Evolutionary conservation across 2,113 vertebrate genomes (phyloP), one percentile per base, ranked within the genome.

Genomic region (Andinoacara biseriatus): DNA sequence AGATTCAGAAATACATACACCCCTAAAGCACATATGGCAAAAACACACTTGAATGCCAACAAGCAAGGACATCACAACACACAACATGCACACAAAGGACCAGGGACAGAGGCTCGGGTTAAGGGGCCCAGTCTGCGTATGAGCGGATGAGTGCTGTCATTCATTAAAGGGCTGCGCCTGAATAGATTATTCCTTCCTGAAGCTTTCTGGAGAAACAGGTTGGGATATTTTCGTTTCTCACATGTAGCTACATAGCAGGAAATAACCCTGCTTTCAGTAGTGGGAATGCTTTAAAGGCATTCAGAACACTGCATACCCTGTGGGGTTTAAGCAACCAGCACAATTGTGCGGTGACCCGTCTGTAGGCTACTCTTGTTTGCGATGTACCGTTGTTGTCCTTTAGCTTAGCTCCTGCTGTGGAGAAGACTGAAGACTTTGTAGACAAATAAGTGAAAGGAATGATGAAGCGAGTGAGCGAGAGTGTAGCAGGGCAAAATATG

Each of bases 181-280:
- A 90, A 90, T 63, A 84, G 69, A 87, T 79, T 84, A 94, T 92
- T 92, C 90, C 90, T 86, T n/a, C n/a, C 80, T 76, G 72, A 81
- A 80, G 63, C 75, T 69, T 69, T 69, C 65, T 69, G 65, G 24
- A 52, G 43, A 69, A 69, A 69, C 43, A 69, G 43, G 65, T 29
- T 52, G 10, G 43, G 29, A 52, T 72, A 69, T 69, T 46, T 46
- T 69, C 10, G 24, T 29, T 31, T 69, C 65, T 52, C 24, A 31
- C 24, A 52, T 20, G 65, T 52, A 31, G 24, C 65, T 35, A 69
- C 3, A 43, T 22, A 43, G 65, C 43, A 72, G 17, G 43, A 52
- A 72, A 72, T 52, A 29, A 17, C 20, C 43, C 40, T 4, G 22
- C 40, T 49, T 10, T 69, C 63, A 49, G 9, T 29, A 69, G 15